These are phyloP conservation scores for Callocephalon fimbriatum DNA, from an alignment of 2,113 vertebrate genomes.

Conservation along the genomic window DNA sequence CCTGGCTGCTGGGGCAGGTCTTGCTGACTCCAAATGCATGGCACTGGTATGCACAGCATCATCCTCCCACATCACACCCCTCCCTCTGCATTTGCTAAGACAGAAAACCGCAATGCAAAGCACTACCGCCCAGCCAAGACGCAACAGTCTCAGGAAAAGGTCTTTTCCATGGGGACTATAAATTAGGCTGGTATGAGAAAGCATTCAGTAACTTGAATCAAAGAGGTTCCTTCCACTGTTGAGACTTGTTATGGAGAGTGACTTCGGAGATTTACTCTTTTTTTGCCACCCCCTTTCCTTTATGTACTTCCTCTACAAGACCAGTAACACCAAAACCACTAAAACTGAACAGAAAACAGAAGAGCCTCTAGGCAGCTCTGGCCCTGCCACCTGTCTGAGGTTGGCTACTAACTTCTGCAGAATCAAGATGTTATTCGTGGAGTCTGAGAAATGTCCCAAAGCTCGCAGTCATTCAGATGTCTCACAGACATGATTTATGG, in stretches of 20 bases:
- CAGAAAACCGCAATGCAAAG: neutral
- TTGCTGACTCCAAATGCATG: neutral
- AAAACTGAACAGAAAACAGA: neutral
- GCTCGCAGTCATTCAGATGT: neutral
- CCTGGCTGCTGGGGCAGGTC: neutral
- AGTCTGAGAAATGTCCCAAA: neutral
- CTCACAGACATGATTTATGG: conserved; percentile 13
- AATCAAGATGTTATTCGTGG: neutral
- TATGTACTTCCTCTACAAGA: neutral
- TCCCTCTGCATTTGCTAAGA: neutral
- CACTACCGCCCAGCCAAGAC: neutral
- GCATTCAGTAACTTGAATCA: neutral
- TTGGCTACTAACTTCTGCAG: neutral
- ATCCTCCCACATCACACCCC: neutral
- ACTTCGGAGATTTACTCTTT: neutral
- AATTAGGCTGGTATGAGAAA: neutral
- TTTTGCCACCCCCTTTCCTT: neutral
- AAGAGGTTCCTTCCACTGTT: neutral
- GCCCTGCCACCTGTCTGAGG: neutral
- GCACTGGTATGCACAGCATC: accelerated
- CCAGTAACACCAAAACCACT: neutral
- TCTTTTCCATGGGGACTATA: neutral
- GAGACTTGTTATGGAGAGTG: neutral
- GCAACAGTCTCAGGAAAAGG: neutral
- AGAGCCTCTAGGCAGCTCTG: neutral